Percentiles rank a stretch among this genome's conserved stretches.
Evolutionary conservation across 2,797 vertebrate genomes (phyloP).

Genomic region (Oryzias sinensis): DNA sequence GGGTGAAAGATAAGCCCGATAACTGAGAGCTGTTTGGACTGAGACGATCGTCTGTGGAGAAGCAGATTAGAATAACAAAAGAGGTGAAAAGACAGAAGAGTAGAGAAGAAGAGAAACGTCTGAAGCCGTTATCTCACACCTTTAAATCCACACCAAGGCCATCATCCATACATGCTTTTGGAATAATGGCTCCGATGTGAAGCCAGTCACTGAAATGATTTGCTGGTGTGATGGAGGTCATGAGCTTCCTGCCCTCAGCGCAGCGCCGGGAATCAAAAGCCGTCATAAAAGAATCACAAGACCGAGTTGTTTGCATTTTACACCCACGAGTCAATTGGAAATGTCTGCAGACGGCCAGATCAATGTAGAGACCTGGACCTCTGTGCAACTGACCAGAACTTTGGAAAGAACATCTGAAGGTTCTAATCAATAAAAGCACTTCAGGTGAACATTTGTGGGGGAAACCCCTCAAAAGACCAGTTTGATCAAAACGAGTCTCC

Average conservation of each 20-base stretch:
- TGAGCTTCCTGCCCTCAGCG: slow-evolving; percentile 60
- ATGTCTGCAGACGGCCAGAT: slow-evolving; percentile 60
- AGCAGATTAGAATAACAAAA: slow-evolving; percentile 37
- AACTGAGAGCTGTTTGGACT: slow-evolving; percentile 18
- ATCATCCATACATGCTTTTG: slow-evolving; percentile 62
- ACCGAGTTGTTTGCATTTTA: slow-evolving; percentile 74
- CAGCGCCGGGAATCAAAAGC: slow-evolving; percentile 59
- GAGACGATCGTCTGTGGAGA: slow-evolving; percentile 23
- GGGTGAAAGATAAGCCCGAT: slow-evolving; percentile 31
- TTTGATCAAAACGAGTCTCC: too few species aligned
- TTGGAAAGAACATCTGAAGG: slow-evolving; percentile 57
- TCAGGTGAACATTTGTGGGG: too few species aligned
- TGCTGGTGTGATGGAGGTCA: slow-evolving; percentile 72
- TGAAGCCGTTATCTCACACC: slow-evolving; percentile 10
- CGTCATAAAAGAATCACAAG: slow-evolving; percentile 65
- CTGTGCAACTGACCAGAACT: slow-evolving; percentile 72
- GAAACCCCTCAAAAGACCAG: too few species aligned
- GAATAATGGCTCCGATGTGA: slow-evolving; percentile 78
- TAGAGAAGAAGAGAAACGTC: slow-evolving; percentile 21
- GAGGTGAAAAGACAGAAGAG: slow-evolving; percentile 11
- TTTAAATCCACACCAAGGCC: slow-evolving; percentile 41
- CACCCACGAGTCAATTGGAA: slow-evolving; percentile 59
- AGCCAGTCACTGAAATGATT: slow-evolving; percentile 71
- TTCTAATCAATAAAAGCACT: slow-evolving; percentile 14
- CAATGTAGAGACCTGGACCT: slow-evolving; percentile 69